Base-by-base conservation (phyloP, 2,888 invertebrate species). In the Chloromyia formosa region DNA sequence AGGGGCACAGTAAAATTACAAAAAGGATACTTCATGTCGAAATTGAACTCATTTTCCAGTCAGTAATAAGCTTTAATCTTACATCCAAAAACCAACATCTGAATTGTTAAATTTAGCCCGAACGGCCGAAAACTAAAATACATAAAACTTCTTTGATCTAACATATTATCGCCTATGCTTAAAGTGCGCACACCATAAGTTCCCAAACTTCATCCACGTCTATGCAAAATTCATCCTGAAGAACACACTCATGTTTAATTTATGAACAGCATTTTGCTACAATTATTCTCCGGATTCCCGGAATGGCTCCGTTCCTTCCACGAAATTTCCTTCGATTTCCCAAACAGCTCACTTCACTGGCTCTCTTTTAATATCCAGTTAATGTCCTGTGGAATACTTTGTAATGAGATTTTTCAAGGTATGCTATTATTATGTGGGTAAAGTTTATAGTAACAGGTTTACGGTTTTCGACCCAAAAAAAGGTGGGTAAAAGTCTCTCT, bases 361-460 rank as follows among this genome's bases (percentile, higher is more conserved):
- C n/a, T 66, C 66, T 35, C 16, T 69, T 69, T 54, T 69, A 69
- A 69, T 69, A 69, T 69, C 54, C 54, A 71, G 71, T 56, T 71
- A 56, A 71, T 71, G 56, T 71, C 42, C 56, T 71, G 54, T 71
- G 56, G 56, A 71, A 71, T 56, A 71, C 58, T 71, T 71, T 71
- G 20, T 58, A 71, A 71, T 71, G 56, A 58, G 71, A 69, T 66
- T 66, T 66, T 66, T 66, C 1, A 27, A 61, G 20, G 35, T 27
- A 61, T 35, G 61, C 23, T 61, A 20, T 61, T 61, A 61, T 61
- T 61, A 27, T 27, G 61, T 27, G 61, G 61, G 27, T 5, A 20
- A 27, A 27, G 61, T 61, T 61, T 61, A 61, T 27, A 61, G 61
- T 61, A 61, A 61, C 27, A 27, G 61, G 61, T 61, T 27, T 23